Evolutionary conservation across 2,113 vertebrate genomes (phyloP).

Genomic region (Deroptyus accipitrinus): DNA sequence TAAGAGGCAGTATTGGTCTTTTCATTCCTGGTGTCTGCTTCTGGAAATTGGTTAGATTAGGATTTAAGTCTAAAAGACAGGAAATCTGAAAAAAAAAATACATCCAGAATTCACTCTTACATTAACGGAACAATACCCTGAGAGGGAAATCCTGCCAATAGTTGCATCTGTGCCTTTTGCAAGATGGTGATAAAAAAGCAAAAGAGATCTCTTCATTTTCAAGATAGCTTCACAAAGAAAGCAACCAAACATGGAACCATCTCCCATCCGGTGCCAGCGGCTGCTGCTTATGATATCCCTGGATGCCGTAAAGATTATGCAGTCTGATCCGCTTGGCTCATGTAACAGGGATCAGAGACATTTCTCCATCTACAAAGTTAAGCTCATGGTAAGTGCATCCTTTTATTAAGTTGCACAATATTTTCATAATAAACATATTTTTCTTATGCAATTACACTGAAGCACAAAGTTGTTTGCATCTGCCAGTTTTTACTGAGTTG

Average conservation of each 20-base stretch:
- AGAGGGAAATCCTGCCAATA: neutral
- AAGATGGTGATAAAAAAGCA: constrained; percentile 33
- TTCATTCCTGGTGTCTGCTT: neutral
- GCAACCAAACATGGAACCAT: neutral
- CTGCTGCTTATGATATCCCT: neutral
- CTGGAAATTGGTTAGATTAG: neutral
- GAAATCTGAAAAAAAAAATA: neutral
- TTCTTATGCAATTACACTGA: neutral
- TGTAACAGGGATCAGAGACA: neutral
- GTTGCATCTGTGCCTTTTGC: constrained; percentile 25
- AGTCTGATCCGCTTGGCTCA: neutral
- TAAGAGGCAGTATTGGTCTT: neutral
- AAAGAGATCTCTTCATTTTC: constrained; percentile 50
- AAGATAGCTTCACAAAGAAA: constrained; percentile 49
- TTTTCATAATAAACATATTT: neutral
- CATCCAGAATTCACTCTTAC: neutral
- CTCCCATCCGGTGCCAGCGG: neutral
- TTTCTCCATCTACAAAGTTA: constrained; percentile 14
- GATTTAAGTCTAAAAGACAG: neutral
- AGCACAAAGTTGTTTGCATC: neutral
- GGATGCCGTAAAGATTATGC: neutral
- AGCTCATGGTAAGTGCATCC: constrained; percentile 41
- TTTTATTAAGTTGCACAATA: neutral
- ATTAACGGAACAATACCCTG: neutral
- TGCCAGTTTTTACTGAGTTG: neutral